phyloP scores from a whole-genome alignment of 1,140 invertebrate genomes.

The Pollicipes pollicipes region DNA sequence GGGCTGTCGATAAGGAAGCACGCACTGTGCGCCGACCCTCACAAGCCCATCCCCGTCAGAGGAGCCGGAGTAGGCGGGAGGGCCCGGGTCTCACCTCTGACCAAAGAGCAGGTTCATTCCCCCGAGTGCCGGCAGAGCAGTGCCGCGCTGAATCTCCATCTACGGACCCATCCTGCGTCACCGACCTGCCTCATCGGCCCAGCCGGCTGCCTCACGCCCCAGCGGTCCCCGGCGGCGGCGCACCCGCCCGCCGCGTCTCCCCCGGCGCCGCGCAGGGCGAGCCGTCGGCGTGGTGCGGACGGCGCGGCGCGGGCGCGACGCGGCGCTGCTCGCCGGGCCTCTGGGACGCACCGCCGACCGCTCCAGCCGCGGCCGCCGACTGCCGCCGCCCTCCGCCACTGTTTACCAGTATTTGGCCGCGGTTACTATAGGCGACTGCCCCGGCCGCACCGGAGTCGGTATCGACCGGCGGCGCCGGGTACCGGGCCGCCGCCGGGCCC shows the following conservation, averaged over 20 bases:
- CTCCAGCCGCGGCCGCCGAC: too few relatives aligned
- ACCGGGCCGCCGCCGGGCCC: too few relatives aligned
- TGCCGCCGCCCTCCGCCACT: neutral
- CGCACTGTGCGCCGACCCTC: too few relatives aligned
- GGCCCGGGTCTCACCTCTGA: neutral
- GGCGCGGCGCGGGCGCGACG: too few relatives aligned
- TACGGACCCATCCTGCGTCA: neutral
- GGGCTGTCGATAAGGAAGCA: too few relatives aligned
- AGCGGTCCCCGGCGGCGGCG: neutral
- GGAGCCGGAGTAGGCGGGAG: too few relatives aligned
- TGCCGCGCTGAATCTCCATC: neutral
- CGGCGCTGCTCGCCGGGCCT: too few relatives aligned
- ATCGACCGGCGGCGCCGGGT: neutral
- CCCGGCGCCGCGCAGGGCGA: too few relatives aligned
- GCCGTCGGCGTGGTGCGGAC: too few relatives aligned
- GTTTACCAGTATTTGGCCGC: neutral
- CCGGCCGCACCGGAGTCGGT: neutral
- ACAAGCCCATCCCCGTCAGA: too few relatives aligned
- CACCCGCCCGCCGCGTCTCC: neutral
- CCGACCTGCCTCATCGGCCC: too few relatives aligned
- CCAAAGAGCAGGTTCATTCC: neutral
- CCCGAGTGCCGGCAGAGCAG: neutral
- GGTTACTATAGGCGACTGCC: neutral
- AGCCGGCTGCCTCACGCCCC: neutral
- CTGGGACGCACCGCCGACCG: neutral